These are phyloP conservation scores for Cossypha niveicapilla DNA, from an alignment of 2,797 vertebrate species.

Conservation along the genomic window DNA sequence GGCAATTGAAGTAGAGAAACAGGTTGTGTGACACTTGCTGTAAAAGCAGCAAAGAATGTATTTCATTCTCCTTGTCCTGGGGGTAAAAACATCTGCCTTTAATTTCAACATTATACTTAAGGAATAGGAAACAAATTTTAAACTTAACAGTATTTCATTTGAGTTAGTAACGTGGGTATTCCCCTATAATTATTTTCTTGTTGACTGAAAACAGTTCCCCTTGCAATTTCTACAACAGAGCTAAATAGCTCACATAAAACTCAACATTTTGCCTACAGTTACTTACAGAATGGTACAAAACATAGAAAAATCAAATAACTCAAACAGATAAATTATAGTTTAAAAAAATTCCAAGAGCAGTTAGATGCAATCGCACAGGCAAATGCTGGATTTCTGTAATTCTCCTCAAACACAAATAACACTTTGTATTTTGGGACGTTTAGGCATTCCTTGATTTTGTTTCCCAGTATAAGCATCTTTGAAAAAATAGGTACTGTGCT, in stretches of 20 bases:
- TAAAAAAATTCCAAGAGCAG: neutral
- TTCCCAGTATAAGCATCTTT: neutral
- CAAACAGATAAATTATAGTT: neutral
- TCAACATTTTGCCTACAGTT: neutral
- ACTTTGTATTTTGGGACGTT: neutral
- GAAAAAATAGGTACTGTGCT: neutral
- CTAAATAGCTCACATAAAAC: neutral
- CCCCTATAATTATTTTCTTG: neutral
- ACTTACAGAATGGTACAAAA: neutral
- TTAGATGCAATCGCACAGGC: neutral
- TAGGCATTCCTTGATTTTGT: neutral
- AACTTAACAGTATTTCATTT: neutral
- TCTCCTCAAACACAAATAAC: neutral
- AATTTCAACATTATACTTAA: neutral
- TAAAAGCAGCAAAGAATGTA: slow-evolving; percentile 1
- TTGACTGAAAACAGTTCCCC: neutral
- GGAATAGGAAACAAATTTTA: neutral
- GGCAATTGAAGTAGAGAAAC: neutral
- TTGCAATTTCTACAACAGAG: neutral
- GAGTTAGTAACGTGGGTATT: neutral
- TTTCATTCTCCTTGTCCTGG: neutral
- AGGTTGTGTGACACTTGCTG: neutral
- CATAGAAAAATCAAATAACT: neutral
- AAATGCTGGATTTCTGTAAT: neutral
- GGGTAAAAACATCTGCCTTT: neutral